These are phyloP conservation scores for Natator depressus DNA, from an alignment of 2,113 vertebrate genomes.

Conservation along the genomic window DNA sequence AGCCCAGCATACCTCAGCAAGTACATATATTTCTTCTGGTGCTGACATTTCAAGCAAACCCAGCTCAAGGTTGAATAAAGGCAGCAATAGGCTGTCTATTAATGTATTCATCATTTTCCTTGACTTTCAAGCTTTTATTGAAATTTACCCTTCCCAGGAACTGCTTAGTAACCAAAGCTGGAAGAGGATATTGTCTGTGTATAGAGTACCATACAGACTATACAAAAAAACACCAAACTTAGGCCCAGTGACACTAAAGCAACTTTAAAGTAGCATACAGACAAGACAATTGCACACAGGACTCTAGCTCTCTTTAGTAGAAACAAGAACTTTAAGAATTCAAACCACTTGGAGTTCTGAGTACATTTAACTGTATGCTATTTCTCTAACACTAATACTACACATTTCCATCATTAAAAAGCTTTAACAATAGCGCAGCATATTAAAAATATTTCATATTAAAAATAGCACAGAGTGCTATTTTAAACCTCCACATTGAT, in stretches of 20 bases:
- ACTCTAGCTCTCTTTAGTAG: neutral
- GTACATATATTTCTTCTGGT: neutral
- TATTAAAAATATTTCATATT: neutral
- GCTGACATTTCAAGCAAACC: conserved; percentile 23
- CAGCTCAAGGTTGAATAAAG: neutral
- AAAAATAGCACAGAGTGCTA: neutral
- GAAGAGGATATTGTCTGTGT: neutral
- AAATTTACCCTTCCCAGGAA: neutral
- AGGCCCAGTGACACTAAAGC: neutral
- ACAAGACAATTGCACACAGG: neutral
- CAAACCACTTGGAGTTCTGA: neutral
- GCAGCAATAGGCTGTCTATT: neutral
- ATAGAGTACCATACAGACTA: rapidly evolving
- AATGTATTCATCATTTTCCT: neutral
- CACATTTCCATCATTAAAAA: neutral
- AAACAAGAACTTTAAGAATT: neutral
- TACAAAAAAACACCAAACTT: neutral
- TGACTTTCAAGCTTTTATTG: neutral
- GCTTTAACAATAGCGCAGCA: neutral
- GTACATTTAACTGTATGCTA: neutral
- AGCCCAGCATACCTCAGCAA: neutral
- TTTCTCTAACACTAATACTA: neutral
- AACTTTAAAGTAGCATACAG: neutral
- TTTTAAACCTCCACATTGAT: neutral
- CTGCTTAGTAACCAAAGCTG: neutral